Conservation (phyloP, 2,888 invertebrate genomes). For the Oscheius sp. region DNA sequence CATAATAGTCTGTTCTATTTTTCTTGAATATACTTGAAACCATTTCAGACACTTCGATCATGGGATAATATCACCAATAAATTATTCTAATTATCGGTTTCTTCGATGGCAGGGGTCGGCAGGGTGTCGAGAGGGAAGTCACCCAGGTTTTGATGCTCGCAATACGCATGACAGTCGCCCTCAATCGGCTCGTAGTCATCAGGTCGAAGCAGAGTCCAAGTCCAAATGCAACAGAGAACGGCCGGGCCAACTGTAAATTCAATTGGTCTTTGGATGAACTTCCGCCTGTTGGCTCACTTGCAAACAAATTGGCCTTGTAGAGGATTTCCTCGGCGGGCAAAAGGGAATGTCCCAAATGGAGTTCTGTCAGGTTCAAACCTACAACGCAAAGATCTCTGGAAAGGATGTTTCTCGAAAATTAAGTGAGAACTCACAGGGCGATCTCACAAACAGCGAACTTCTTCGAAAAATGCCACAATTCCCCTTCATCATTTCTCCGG, state of each 20-base stretch:
- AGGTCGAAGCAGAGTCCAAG: slow-evolving; percentile 9
- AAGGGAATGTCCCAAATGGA: background rate
- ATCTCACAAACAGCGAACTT: background rate
- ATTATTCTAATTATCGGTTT: background rate
- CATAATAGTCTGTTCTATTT: background rate
- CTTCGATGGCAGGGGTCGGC: background rate
- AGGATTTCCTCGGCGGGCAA: background rate
- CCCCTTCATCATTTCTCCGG: background rate
- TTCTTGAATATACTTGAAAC: background rate
- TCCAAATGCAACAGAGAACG: background rate
- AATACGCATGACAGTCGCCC: background rate
- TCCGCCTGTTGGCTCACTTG: background rate
- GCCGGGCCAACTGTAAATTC: slow-evolving; percentile 3
- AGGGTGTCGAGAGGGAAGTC: no score
- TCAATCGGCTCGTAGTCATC: slow-evolving; percentile 7
- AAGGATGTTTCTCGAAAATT: background rate
- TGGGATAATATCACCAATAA: background rate
- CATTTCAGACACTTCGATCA: background rate
- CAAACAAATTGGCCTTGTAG: slow-evolving; percentile 13
- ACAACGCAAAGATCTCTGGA: slow-evolving; percentile 5
- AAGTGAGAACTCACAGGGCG: background rate
- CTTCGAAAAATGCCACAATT: background rate
- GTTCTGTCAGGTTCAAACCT: background rate
- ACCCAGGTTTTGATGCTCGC: no score
- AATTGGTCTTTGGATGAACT: background rate